Base-by-base conservation (phyloP, 1,140 invertebrate species). In the Philotrypesis tridentata region DNA sequence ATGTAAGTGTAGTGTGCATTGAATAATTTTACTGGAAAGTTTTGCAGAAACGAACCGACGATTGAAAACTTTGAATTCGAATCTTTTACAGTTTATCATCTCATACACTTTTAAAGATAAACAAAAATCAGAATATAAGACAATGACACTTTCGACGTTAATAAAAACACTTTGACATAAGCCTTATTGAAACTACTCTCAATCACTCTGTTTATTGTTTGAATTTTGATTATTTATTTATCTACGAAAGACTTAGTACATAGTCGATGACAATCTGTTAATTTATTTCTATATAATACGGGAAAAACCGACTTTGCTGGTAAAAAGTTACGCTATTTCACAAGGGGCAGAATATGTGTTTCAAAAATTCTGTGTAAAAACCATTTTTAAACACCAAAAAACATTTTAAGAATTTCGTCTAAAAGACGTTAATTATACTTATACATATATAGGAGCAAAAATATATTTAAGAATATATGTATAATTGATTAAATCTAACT, bases 211-310 rank as follows among this genome's bases (percentile, higher is more conserved):
- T 73, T 31, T 31, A 65, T 25, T 65, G 14, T 31, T 76, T 70
- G 1, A 78, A 48, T 33, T 33, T 68, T 12, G 5, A 48, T n/a
- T 21, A 65, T 12, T 55, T 37, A 11, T 37, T 70, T 70, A n/a
- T 55, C n/a, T 78, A 55, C 23, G 14, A 17, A 55, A 25, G 31
- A 8, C 25, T 29, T 78, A 2, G 29, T 21, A n/a, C 37, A 5
- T 55, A 8, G 27, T 31, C 25, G 14, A 68, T 70, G 76, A 78
- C 76, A 78, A 78, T 78, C 76, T 70, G 25, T 23, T 60, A 29
- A 43, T 71, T 71, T 55, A 55, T 55, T 79, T 79, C 11, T 27
- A n/a, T 37, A 70, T 6, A 65, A 23, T 48, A 61, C 48, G 23
- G n/a, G 21, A 33, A 48, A 48, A 78, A 43, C 17, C 12, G 21